Base-by-base conservation (phyloP, 2,888 invertebrate species). In the Drosophila buzzatii region DNA sequence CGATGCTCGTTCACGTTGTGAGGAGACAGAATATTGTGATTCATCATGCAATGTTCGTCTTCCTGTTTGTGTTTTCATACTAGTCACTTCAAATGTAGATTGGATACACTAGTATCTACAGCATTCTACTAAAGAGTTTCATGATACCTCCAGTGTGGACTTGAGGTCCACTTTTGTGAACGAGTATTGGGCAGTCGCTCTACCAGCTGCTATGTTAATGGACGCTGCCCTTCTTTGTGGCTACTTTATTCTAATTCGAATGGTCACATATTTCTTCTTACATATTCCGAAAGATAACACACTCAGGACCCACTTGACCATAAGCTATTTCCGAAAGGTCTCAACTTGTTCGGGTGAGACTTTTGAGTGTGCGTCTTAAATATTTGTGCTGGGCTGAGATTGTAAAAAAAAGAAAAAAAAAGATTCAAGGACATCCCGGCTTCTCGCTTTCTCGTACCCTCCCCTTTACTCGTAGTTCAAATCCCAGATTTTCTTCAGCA, bases 401-500 rank as follows among this genome's bases (percentile, higher is more conserved):
- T 73, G 61, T 52, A 44, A 69, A 45, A 27, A 62, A 51, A 31
- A 23, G 27, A 47, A 18, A 33, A 20, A 67, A 59, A 59, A 61
- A 27, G 27, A 27, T 27, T 47, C 61, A 70, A 70, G 58, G 68
- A 67, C 70, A 75, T 16, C 42, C n/a, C 47, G 14, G 14, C 10
- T 27, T 23, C n/a, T 12, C 3, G 1, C 9, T 14, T 2, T 16
- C 4, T 35, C 20, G 12, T 3, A 12, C 35, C 4, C 23, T 27
- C 14, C 12, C 0, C 52, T 31, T 20, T 2, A 9, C 63, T 41
- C 59, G 65, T 49, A 45, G 39, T 61, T 61, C 66, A 79, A 81
- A 73, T 71, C 70, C 70, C 73, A 61, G 79, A 76, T 71, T 81
- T 77, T 73, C 45, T 81, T 27, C 47, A 12, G 45, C 59, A 49